Percentiles rank a stretch among this genome's conserved stretches.
phyloP scores from a whole-genome alignment of 2,113 vertebrate genomes.

The Nansenia antarctica region DNA sequence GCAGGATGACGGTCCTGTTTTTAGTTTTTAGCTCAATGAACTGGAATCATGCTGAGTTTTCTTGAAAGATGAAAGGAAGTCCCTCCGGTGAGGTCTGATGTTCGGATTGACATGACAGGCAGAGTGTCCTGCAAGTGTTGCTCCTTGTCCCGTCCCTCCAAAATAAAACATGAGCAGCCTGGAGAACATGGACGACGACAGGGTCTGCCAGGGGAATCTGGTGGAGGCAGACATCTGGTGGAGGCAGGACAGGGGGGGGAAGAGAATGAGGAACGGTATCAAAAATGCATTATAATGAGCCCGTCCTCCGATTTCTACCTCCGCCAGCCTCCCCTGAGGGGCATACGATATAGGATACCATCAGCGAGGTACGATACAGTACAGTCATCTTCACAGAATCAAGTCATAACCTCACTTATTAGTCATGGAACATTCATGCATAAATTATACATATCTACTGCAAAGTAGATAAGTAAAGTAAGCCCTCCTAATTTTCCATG shows the following conservation, averaged over 20 bases:
- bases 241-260: too few relatives aligned
- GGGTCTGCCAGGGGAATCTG: too few relatives aligned
- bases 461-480: neutral
- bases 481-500: neutral
- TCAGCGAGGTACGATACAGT: neutral
- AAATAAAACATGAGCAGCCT: too few relatives aligned
- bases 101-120: neutral
- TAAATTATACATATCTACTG: neutral
- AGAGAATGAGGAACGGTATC: too few relatives aligned
- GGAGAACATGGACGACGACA: too few relatives aligned
- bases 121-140: too few relatives aligned
- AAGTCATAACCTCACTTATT: too few relatives aligned
- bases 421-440: neutral
- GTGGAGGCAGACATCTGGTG: too few relatives aligned
- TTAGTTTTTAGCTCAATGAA: neutral
- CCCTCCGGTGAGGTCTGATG: neutral
- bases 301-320: too few relatives aligned
- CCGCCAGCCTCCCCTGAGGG: too few relatives aligned
- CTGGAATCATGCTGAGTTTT: neutral
- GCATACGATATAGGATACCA: neutral
- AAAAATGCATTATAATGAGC: too few relatives aligned
- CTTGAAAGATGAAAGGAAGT: neutral
- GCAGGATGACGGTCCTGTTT: neutral
- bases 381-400: neutral
- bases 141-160: too few relatives aligned